Evolutionary conservation across 37 sponge, comb jelly and placozoan genomes (phyloP), one percentile per base, ranked within the genome.

Genomic region (Diacarnus erythraeanus): DNA sequence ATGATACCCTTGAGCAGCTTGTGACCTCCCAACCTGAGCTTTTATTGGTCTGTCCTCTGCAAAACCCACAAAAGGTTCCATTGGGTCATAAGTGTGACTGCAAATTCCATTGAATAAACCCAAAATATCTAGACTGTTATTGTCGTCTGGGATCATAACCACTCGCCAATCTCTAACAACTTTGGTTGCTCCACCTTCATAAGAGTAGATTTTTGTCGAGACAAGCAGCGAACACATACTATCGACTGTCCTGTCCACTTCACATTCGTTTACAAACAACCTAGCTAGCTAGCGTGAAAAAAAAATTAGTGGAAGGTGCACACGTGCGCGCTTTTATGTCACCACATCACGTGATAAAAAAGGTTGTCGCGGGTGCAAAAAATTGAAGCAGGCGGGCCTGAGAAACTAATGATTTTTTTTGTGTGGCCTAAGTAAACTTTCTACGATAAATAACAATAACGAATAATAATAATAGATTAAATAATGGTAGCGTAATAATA

Each of bases 341-440:
- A n/a, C n/a, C n/a, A n/a, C n/a, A n/a, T n/a, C n/a, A n/a, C n/a
- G n/a, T 54, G 18, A 54, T 54, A 18, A 54, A 18, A 54, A 54
- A 54, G 18, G 18, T 54, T 21, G 57, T 54, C 18, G 18, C 18
- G 12, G 57, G 12, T 12, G 57, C 12, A 12, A 54, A 54, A 54
- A 54, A 21, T 18, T 21, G 57, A 54, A 21, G 57, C 57, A 18
- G 57, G 57, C 57, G 18, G 12, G 57, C 57, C 57, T 54, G 57
- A 54, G 57, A 54, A 54, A 54, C 57, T 54, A 54, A 29, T n/a
- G n/a, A n/a, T n/a, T n/a, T n/a, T n/a, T n/a, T n/a, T 54, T 54
- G 57, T 54, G 18, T 54, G 57, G 57, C 57, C 70, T 69, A 29
- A 69, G n/a, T n/a, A n/a, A n/a, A n/a, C n/a, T n/a, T n/a, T n/a